Conservation (phyloP, 2,888 invertebrate species). For the Achlya flavicornis region DNA sequence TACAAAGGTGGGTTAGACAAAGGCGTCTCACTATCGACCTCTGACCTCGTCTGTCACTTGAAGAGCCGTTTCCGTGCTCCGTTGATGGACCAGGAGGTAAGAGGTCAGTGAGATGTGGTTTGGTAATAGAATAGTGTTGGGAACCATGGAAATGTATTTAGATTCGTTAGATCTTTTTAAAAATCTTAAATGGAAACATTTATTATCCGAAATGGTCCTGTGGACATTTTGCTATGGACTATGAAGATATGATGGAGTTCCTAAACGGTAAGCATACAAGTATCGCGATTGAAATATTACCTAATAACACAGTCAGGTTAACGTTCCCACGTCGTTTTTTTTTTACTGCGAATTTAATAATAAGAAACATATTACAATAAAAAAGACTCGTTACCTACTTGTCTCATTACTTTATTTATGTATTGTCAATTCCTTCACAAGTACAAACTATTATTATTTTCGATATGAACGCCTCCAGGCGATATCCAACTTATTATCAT, state of each 20-base stretch:
- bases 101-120: conserved; percentile 35
- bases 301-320: not conserved
- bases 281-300: too few species aligned
- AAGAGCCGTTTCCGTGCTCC: conserved; percentile 29
- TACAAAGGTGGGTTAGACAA: conserved; percentile 46
- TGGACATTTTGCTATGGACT: too few species aligned
- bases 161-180: not conserved
- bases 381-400: too few species aligned
- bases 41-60: conserved; percentile 54
- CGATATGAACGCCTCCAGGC: conserved; percentile 26
- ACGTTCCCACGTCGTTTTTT: too few species aligned
- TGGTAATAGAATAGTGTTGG: conserved; percentile 12
- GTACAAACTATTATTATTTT: conserved; percentile 21
- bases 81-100: conserved; percentile 43
- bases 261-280: not conserved
- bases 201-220: too few species aligned
- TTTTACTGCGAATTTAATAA: too few species aligned
- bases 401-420: not conserved
- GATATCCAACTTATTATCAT: conserved; percentile 34
- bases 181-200: too few species aligned
- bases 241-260: too few species aligned
- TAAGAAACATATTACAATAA: too few species aligned
- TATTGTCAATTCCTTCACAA: not conserved
- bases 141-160: not conserved
- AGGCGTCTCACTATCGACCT: conserved; percentile 47